These are phyloP conservation scores for Galleria mellonella DNA, from an alignment of 1,140 invertebrate genomes.

Conservation along the genomic window DNA sequence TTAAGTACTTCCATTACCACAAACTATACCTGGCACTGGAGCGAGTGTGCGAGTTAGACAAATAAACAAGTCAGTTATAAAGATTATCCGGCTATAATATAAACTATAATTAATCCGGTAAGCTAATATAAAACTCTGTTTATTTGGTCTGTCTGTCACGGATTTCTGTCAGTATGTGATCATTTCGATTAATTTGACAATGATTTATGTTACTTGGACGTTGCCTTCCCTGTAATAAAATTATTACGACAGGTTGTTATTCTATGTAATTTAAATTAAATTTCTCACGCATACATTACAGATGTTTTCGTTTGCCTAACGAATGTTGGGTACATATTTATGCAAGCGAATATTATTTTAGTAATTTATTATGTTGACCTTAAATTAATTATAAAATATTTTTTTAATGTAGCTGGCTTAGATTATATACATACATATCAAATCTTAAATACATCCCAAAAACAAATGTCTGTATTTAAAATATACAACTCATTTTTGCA, in stretches of 20 bases:
- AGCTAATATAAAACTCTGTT: constrained; percentile 18
- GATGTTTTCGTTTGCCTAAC: not conserved
- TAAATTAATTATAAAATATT: too few species aligned
- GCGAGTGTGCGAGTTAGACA: constrained; percentile 20
- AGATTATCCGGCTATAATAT: constrained; percentile 27
- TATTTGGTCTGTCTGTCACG: not conserved
- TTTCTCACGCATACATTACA: not conserved
- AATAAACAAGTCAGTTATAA: constrained; percentile 32
- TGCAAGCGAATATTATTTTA: too few species aligned
- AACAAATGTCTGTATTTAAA: too few species aligned
- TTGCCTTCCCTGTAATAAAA: not conserved
- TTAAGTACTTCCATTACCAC: too few species aligned
- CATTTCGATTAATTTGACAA: constrained; percentile 1
- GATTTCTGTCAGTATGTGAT: not conserved
- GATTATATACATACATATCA: too few species aligned
- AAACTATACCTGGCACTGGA: constrained; percentile 5
- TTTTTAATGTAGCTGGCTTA: too few species aligned
- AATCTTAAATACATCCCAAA: too few species aligned
- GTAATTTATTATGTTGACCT: too few species aligned
- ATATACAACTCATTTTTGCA: too few species aligned
- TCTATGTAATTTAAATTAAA: not conserved
- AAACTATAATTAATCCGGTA: constrained; percentile 28
- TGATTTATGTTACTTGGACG: not conserved
- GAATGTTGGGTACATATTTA: too few species aligned
- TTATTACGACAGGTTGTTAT: constrained; percentile 1